Base-by-base conservation (phyloP, 2,888 invertebrate species). In the Taphrorychus bicolor region DNA sequence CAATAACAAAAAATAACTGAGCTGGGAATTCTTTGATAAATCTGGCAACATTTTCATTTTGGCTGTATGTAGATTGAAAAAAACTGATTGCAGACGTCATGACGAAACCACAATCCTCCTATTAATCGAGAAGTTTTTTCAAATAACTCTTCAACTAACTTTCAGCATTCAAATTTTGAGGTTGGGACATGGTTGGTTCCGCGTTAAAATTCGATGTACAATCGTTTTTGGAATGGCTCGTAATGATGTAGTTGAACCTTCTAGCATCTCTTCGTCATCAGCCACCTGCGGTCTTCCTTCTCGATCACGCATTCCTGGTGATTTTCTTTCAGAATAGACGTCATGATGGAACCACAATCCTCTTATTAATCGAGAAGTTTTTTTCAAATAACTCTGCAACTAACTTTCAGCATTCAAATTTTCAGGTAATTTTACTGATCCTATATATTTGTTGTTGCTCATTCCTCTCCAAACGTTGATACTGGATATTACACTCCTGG, bases 291-390 rank as follows among this genome's bases (percentile, higher is more conserved):
- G 45, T 45, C 14, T 45, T 11, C 45, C 17, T 45, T 45, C n/a
- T 45, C 5, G 5, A 45, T 4, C 45, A 45, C 17, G 45, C 11
- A 5, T 11, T 45, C 45, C 45, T 45, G n/a, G n/a, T 16, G 11
- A 45, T 45, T 16, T 45, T 45, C 45, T n/a, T 45, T 45, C 45
- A n/a, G 45, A 45, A 45, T 45, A n/a, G n/a, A n/a, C n/a, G n/a
- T n/a, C n/a, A n/a, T n/a, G n/a, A n/a, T n/a, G n/a, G n/a, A n/a
- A n/a, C n/a, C n/a, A n/a, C n/a, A n/a, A n/a, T n/a, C n/a, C n/a
- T n/a, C n/a, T n/a, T n/a, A n/a, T n/a, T n/a, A n/a, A n/a, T n/a
- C n/a, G 11, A 32, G 32, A 32, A 32, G 32, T 32, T 32, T 32
- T 32, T 32, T 7, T 11, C 32, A 32, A 32, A 32, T 32, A 32